These are phyloP conservation scores for Micromys minutus DNA, from an alignment of 2,113 vertebrate species.

Conservation along the genomic window DNA sequence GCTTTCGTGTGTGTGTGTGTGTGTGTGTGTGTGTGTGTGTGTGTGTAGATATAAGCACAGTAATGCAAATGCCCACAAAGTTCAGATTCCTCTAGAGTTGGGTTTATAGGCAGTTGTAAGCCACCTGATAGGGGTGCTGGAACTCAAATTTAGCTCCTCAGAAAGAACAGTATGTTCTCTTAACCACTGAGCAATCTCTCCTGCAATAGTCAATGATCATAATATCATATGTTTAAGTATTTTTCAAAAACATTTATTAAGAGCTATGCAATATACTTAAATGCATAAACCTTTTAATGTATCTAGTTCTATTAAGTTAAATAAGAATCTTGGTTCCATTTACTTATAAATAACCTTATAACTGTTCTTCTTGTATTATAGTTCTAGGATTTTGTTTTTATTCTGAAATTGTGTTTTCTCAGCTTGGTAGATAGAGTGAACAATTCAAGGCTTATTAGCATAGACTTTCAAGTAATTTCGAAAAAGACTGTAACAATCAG, in stretches of 20 bases:
- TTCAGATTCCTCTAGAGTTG: background rate
- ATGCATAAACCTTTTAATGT: conserved; percentile 10
- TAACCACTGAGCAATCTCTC: background rate
- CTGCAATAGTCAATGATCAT: background rate
- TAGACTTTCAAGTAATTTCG: conserved; percentile 12
- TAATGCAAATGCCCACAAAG: background rate
- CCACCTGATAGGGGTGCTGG: background rate
- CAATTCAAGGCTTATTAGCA: background rate
- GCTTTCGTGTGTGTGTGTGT: background rate
- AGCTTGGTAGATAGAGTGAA: conserved; percentile 30
- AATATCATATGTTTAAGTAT: conserved; percentile 22
- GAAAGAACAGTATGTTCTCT: background rate
- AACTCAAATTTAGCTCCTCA: background rate
- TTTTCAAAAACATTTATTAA: conserved; percentile 43
- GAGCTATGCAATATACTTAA: background rate
- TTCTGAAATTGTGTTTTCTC: background rate
- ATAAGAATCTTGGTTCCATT: conserved; percentile 28
- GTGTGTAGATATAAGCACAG: background rate
- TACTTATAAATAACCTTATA: background rate
- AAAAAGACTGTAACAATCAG: background rate
- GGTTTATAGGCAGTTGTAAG: background rate
- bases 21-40: too few species aligned
- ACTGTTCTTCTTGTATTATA: background rate
- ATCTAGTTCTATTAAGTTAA: conserved; percentile 20
- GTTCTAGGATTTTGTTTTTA: conserved; percentile 38